Evolutionary conservation across 53 echinoderm and acorn worm species (phyloP), one percentile per base, ranked within the genome.

Genomic region (Crossaster papposus): DNA sequence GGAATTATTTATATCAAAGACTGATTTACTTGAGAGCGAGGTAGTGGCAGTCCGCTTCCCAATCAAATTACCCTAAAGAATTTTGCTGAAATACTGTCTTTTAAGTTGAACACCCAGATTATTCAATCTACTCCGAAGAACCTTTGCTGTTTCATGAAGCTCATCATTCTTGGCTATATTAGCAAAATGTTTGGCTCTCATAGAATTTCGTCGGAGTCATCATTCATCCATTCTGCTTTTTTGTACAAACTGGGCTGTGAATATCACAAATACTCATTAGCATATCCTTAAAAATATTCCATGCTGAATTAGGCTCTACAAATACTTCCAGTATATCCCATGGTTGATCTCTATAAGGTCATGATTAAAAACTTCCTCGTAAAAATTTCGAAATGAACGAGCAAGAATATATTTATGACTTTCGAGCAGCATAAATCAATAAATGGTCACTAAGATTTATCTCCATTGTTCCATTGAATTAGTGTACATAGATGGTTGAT

Each of bases 241-340:
- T 75, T 30, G 31, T 33, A 75, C 75, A 75, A 8, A 10, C 75
- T 30, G 75, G 75, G 32, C 75, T 30, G 26, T 75, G 75, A 30
- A 75, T 32, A 26, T 75, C 75, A 75, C 75, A 29, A 18, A 75
- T 33, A 75, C 31, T 75, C 18, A 75, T 30, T 30, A 75, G 17
- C 75, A 75, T 75, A 33, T 75, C 31, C 31, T 75, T 75, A 8
- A 75, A 75, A 75, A 75, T 26, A 34, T 34, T 75, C 75, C 75
- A 75, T 10, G 75, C 75, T 33, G 31, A 30, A 26, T 75, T 75
- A 30, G 75, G 75, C 17, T 33, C 75, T 23, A 30, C 4, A 26
- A 30, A 30, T 23, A 75, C 26, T n/a, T 33, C 31, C 75, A 75
- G 35, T 26, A 29, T 6, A 34, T 33, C 17, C 75, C 75, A 75